Conservation (phyloP, 1,140 invertebrate species). For the Vanessa atalanta region DNA sequence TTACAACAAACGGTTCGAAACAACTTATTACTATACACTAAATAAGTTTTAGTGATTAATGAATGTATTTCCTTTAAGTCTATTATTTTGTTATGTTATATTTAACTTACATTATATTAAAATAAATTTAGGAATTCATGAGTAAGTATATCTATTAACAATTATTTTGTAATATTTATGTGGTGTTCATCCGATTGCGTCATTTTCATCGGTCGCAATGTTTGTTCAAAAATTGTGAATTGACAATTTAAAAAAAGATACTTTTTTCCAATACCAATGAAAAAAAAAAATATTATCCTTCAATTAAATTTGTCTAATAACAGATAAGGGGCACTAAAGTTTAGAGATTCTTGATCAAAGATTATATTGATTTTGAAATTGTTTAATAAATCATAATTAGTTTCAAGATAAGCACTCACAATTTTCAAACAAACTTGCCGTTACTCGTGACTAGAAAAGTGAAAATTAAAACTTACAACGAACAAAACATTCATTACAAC, state of each 20-base stretch:
- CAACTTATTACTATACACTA: constrained; percentile 37
- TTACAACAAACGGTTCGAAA: constrained; percentile 46
- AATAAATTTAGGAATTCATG: constrained; percentile 71
- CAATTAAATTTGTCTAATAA: neutral
- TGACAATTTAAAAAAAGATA: neutral
- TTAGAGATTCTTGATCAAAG: too few relatives aligned
- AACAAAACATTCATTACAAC: constrained; percentile 61
- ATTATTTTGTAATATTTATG: constrained; percentile 67
- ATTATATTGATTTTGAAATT: too few relatives aligned
- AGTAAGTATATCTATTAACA: constrained; percentile 63
- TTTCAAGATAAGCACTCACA: constrained; percentile 20
- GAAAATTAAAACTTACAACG: constrained; percentile 60
- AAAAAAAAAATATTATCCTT: too few relatives aligned
- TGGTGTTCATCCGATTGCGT: constrained; percentile 73
- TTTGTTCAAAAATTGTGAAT: constrained; percentile 52
- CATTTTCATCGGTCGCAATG: constrained; percentile 65
- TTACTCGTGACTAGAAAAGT: constrained; percentile 77
- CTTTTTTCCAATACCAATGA: too few relatives aligned
- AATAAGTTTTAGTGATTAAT: constrained; percentile 49
- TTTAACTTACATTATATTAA: constrained; percentile 64
- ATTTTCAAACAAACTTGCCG: constrained; percentile 58
- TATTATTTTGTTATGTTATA: constrained; percentile 64
- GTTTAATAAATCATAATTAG: neutral
- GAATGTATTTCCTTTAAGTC: constrained; percentile 51
- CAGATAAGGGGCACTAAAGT: neutral